These are phyloP conservation scores for Alsophila aescularia DNA, from an alignment of 2,888 invertebrate species.

Conservation along the genomic window DNA sequence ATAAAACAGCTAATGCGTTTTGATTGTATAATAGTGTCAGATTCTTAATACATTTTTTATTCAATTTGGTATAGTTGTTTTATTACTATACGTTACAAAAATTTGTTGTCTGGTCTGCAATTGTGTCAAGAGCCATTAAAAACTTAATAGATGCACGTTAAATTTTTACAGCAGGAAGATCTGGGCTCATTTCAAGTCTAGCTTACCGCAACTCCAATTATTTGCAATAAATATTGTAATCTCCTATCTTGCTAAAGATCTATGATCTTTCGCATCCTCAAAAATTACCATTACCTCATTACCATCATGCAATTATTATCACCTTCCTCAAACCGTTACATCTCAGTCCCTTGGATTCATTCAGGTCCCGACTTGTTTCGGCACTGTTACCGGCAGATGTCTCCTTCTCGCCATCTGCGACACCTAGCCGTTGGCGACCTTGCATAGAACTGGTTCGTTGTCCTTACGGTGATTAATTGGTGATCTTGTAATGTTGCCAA, in stretches of 20 bases:
- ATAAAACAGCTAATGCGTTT: too few relatives aligned
- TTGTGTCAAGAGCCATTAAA: too few relatives aligned
- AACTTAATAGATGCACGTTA: too few relatives aligned
- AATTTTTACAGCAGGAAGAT: too few relatives aligned
- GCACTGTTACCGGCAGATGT: conserved; percentile 39
- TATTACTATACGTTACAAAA: background rate
- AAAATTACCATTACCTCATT: background rate
- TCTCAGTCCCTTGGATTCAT: background rate
- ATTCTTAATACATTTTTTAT: too few relatives aligned
- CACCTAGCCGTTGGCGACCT: conserved; percentile 40
- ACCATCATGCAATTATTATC: background rate
- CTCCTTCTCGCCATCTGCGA: conserved; percentile 42
- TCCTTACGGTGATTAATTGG: conserved; percentile 28
- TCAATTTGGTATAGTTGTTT: background rate
- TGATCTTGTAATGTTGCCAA: background rate
- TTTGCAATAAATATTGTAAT: too few relatives aligned
- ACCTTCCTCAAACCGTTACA: background rate
- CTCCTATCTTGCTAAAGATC: too few relatives aligned
- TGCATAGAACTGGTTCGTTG: conserved; percentile 40
- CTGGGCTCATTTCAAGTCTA: too few relatives aligned
- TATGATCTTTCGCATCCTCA: background rate
- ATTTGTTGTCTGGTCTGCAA: too few relatives aligned
- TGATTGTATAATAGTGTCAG: too few relatives aligned
- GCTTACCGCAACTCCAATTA: too few relatives aligned
- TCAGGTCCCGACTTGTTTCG: conserved; percentile 29